Conservation (phyloP, 2,113 vertebrate species). For the Pomatostomus ruficeps region DNA sequence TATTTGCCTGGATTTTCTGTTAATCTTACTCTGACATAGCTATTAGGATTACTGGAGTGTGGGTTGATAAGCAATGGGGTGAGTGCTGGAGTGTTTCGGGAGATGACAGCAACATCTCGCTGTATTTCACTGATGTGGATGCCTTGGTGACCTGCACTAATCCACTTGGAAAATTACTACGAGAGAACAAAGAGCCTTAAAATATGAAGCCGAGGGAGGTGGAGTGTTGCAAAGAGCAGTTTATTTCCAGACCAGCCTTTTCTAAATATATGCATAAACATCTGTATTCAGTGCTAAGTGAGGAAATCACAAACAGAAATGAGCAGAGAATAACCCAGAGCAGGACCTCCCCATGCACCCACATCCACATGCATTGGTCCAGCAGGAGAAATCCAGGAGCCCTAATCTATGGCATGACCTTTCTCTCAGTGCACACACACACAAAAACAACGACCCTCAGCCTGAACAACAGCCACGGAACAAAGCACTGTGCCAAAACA, state of each 20-base stretch:
- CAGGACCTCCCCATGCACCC: neutral
- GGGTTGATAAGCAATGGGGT: neutral
- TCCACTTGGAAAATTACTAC: slow-evolving; percentile 19
- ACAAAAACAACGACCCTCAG: neutral
- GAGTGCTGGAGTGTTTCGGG: neutral
- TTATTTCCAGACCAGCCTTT: neutral
- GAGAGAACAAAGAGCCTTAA: neutral
- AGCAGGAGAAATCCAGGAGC: neutral
- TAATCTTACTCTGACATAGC: slow-evolving; percentile 26
- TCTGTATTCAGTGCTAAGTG: neutral
- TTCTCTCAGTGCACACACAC: fast-evolving
- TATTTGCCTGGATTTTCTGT: slow-evolving; percentile 26
- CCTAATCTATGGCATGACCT: neutral
- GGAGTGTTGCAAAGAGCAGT: neutral
- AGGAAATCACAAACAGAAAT: neutral
- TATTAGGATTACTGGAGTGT: slow-evolving; percentile 30
- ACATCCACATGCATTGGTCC: neutral
- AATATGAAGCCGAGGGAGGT: neutral
- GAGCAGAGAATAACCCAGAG: neutral
- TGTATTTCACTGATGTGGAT: slow-evolving; percentile 11
- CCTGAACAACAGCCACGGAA: neutral
- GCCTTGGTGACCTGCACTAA: slow-evolving; percentile 12
- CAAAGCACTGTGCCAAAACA: fast-evolving
- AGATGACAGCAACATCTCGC: neutral
- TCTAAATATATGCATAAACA: neutral